Conservation (phyloP, 2,113 vertebrate species). For the Bambusicola thoracicus region DNA sequence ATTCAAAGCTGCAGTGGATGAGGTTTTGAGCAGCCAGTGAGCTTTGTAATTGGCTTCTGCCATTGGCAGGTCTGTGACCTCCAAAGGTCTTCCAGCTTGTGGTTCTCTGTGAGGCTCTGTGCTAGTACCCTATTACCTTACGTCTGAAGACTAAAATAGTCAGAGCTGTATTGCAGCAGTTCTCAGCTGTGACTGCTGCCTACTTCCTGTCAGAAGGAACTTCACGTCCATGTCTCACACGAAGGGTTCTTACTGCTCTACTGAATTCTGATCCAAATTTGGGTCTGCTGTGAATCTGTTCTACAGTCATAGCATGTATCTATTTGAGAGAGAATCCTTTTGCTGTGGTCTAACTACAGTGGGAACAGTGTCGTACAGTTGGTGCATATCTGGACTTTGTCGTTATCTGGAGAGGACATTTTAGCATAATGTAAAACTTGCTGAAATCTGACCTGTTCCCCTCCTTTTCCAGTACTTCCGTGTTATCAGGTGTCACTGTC, state of each 20-base stretch:
- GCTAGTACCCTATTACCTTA: background rate
- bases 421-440: background rate
- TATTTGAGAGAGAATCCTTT: background rate
- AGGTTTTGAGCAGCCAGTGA: background rate
- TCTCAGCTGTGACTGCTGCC: background rate
- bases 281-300: background rate
- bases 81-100: background rate
- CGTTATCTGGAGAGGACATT: background rate
- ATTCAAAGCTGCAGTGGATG: background rate
- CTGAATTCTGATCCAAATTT: background rate
- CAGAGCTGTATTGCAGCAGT: background rate
- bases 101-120: background rate
- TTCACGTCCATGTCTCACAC: background rate
- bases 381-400: background rate
- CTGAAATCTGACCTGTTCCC: background rate
- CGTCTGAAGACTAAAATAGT: background rate
- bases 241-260: background rate
- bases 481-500: slow-evolving; percentile 10
- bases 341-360: background rate
- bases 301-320: background rate
- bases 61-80: background rate
- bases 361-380: background rate
- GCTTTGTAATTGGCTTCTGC: slow-evolving; percentile 3
- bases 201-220: background rate
- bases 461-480: background rate